Base-by-base conservation (phyloP, 2,113 vertebrate genomes). In the Falcunculus frontatus region DNA sequence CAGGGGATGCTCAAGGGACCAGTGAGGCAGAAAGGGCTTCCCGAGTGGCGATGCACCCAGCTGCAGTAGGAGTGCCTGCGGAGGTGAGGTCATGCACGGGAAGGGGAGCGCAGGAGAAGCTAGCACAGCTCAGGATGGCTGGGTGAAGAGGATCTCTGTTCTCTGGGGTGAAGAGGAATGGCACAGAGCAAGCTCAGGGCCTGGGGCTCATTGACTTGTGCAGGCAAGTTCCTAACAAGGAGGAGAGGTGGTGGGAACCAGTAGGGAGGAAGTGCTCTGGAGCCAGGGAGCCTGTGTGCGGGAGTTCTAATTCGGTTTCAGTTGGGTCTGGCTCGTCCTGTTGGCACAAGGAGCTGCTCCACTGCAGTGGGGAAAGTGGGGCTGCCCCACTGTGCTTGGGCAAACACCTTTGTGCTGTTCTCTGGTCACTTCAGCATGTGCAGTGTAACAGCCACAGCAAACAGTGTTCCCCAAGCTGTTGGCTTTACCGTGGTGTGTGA, bases 21-120 rank as follows among this genome's bases (percentile, higher is more conserved):
- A 53, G 86, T 78, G 69, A 96, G 83, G 88, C 96, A 93, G 95
- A 93, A 94, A 91, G 87, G 91, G 74, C 65, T 91, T 93, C 70
- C 50, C 0, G 15, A 73, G 65, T 64, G 84, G 41, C 1, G 1
- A 65, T 92, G 95, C 65, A 87, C 63, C 78, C 81, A 75, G 85
- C 76, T 19, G 62, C 62, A 7, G 85, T 41, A 72, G 86, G 64
- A 94, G 86, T 78, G 95, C 56, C 88, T 94, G 93, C 93, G 78
- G 90, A 94, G 88, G 79, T 92, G 93, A 94, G 95, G 86, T 95
- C 90, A 86, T 92, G 37, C 56, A 41, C 1, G 52, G 59, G 25
- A 12, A 50, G 33, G 56, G 75, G 57, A 93, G 57, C 1, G 0
- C 77, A 81, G 52, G 42, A 88, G 69, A 74, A 13, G 49, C 77